These are phyloP conservation scores for Batillaria attramentaria DNA, from an alignment of 1,140 invertebrate genomes.

Conservation along the genomic window DNA sequence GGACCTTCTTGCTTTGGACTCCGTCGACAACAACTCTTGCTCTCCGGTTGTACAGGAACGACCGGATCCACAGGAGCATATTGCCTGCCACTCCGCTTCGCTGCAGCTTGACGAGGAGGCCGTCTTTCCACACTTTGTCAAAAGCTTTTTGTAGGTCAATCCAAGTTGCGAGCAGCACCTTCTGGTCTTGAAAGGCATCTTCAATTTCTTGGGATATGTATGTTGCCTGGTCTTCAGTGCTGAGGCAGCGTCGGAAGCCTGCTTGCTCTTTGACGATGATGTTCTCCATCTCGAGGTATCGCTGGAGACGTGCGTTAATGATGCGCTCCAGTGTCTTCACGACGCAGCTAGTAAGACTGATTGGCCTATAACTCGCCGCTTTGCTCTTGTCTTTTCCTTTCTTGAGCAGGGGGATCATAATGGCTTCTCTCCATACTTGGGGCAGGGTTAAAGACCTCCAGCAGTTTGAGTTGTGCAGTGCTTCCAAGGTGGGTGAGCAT, in stretches of 20 bases:
- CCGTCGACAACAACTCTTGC: slow-evolving; percentile 21
- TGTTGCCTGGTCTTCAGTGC: slow-evolving; percentile 27
- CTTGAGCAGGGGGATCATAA: slow-evolving; percentile 34
- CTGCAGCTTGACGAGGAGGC: slow-evolving; percentile 5
- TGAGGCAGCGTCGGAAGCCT: slow-evolving; percentile 16
- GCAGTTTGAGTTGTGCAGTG: slow-evolving; percentile 1
- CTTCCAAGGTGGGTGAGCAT: slow-evolving; percentile 30
- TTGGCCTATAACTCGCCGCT: slow-evolving; percentile 21
- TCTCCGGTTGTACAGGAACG: slow-evolving; percentile 24
- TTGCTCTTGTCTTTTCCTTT: slow-evolving; percentile 25
- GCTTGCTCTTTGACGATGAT: slow-evolving; percentile 6
- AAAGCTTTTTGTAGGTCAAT: slow-evolving; percentile 27
- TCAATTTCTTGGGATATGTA: slow-evolving; percentile 24
- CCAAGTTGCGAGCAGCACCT: background rate
- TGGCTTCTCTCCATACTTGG: slow-evolving; percentile 14
- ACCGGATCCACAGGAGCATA: slow-evolving; percentile 13
- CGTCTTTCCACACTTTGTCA: slow-evolving; percentile 24
- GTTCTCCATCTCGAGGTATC: slow-evolving; percentile 19
- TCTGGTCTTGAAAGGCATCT: slow-evolving; percentile 22
- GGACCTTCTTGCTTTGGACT: slow-evolving; percentile 28
- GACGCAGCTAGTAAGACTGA: slow-evolving; percentile 32
- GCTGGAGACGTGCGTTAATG: slow-evolving; percentile 3
- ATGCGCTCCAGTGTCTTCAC: slow-evolving; percentile 15
- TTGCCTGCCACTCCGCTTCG: background rate
- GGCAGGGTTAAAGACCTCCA: slow-evolving; percentile 39